Conservation (phyloP, 2,113 vertebrate genomes). For the Oncorhynchus gorbuscha region DNA sequence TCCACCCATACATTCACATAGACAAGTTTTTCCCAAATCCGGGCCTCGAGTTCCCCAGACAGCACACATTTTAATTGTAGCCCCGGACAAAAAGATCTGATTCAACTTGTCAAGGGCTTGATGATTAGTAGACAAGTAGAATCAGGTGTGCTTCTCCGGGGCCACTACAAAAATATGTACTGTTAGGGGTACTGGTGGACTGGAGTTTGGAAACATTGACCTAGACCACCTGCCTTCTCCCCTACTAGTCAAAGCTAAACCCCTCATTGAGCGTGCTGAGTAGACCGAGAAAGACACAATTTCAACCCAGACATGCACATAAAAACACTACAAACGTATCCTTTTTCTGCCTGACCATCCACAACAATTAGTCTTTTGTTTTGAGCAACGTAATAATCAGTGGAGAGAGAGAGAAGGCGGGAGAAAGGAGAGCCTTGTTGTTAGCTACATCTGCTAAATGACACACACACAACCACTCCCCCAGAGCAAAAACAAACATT, state of each 20-base stretch:
- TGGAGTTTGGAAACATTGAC: background rate
- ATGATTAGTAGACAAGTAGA: too few relatives aligned
- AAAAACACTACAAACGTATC: background rate
- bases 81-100: too few relatives aligned
- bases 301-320: background rate
- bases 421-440: conserved; percentile 22
- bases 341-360: background rate
- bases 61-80: too few relatives aligned
- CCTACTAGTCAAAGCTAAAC: background rate
- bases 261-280: background rate
- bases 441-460: conserved; percentile 13
- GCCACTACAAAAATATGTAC: too few relatives aligned
- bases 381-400: background rate
- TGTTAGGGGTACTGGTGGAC: too few relatives aligned
- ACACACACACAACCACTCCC: conserved; percentile 18
- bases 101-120: too few relatives aligned
- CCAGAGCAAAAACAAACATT: conserved; percentile 21
- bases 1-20: too few relatives aligned
- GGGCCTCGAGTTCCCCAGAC: too few relatives aligned
- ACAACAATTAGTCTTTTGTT: conserved; percentile 19
- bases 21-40: too few relatives aligned
- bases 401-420: background rate
- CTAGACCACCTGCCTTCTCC: background rate
- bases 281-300: background rate
- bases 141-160: too few relatives aligned